These are phyloP conservation scores for Virgularia gustaviana DNA, from an alignment of 92 coral and sea anemone genomes.

Conservation along the genomic window DNA sequence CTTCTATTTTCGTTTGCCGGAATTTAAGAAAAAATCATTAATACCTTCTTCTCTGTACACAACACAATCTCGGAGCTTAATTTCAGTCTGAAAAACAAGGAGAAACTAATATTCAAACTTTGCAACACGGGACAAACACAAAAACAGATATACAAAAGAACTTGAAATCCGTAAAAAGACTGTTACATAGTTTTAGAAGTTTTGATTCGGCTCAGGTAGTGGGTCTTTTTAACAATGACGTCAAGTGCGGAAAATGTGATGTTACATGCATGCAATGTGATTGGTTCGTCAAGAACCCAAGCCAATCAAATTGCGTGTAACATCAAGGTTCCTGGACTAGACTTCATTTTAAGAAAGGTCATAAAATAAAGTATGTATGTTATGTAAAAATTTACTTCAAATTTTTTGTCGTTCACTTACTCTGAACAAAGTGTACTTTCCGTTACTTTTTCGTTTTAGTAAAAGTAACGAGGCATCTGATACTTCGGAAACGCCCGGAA, in stretches of 20 bases:
- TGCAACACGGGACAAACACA: too few species aligned
- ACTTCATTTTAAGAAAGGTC: background rate
- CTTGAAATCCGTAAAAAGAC: too few species aligned
- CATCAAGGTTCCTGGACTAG: background rate
- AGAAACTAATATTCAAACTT: background rate
- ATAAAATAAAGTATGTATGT: background rate
- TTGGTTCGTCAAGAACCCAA: too few species aligned
- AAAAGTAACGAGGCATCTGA: constrained; percentile 83
- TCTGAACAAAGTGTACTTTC: constrained; percentile 88
- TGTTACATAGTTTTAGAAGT: too few species aligned
- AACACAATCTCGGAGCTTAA: constrained; percentile 34
- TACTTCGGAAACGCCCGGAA: constrained; percentile 76
- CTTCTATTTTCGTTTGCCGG: too few species aligned
- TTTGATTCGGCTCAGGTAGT: too few species aligned
- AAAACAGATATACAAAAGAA: too few species aligned
- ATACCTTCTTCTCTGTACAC: constrained; percentile 23
- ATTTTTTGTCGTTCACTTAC: constrained; percentile 33
- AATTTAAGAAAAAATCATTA: background rate
- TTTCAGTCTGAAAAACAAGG: constrained; percentile 9
- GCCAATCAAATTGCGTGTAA: too few species aligned
- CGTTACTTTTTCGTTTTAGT: constrained; percentile 82
- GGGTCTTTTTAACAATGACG: too few species aligned
- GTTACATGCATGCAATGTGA: too few species aligned
- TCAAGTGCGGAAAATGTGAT: too few species aligned
- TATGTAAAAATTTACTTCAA: background rate